A percentile compares a stretch with the other conserved stretches of the same genome.
Evolutionary conservation across 1,140 invertebrate species (phyloP).

Genomic region (Aphis gossypii): DNA sequence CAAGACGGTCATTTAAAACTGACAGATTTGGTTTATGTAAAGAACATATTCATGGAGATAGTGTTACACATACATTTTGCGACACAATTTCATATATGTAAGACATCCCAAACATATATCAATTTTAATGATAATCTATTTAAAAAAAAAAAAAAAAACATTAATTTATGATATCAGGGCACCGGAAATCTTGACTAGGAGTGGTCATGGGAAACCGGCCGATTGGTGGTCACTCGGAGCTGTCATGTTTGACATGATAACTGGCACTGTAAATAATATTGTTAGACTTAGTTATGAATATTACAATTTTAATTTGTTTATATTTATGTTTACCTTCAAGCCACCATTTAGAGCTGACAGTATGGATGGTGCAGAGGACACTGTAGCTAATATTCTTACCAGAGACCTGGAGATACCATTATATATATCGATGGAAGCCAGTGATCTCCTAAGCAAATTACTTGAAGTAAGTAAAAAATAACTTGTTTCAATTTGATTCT

Average conservation of each 20-base stretch:
- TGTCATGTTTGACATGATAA: constrained; percentile 99
- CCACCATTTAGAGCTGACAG: no score
- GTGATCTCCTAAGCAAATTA: constrained; percentile 87
- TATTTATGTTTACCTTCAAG: no score
- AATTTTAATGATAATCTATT: constrained; percentile 47
- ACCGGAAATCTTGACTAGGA: constrained; percentile 94
- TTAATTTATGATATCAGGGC: constrained; percentile 73
- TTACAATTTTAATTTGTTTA: no score
- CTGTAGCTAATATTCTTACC: no score
- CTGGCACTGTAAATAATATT: no score
- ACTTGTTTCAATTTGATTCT: neutral
- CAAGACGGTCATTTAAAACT: no score
- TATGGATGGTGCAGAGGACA: no score
- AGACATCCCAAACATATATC: constrained; percentile 65
- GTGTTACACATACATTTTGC: constrained; percentile 98
- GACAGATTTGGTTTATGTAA: no score
- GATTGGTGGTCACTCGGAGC: constrained; percentile 99
- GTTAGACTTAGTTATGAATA: no score
- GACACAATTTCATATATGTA: constrained; percentile 99
- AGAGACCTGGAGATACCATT: constrained; percentile 96
- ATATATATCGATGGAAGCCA: constrained; percentile 93
- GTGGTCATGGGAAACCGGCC: constrained; percentile 96
- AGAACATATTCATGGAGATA: constrained; percentile 89
- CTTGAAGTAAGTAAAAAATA: constrained; percentile 70
- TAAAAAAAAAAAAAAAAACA: constrained; percentile 50